Conservation (phyloP, 2,113 vertebrate species). For the Antechinus flavipes region DNA sequence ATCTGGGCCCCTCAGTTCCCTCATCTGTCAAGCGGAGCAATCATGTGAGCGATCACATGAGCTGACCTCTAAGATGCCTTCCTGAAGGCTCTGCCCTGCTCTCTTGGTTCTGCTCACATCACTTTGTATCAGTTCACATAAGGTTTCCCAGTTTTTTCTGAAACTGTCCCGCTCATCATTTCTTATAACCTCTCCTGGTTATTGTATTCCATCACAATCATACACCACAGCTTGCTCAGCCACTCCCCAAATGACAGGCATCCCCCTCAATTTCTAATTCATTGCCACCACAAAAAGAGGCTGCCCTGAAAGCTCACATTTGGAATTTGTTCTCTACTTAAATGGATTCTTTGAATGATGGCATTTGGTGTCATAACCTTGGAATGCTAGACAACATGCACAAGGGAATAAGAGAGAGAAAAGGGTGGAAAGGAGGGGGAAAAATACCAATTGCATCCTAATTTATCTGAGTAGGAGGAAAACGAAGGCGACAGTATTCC, state of each 20-base stretch:
- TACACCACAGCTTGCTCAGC: neutral
- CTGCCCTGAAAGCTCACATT: neutral
- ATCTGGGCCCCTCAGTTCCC: neutral
- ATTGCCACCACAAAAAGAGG: neutral
- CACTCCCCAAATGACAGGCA: neutral
- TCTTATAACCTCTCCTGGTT: neutral
- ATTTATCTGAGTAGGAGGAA: conserved; percentile 2
- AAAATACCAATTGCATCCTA: neutral
- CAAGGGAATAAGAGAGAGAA: neutral
- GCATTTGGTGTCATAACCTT: neutral
- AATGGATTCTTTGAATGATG: neutral
- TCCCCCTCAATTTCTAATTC: neutral
- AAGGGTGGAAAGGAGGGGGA: neutral
- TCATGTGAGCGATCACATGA: neutral
- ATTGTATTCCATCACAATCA: no score
- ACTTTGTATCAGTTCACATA: neutral
- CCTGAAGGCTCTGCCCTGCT: no score
- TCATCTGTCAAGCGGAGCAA: neutral
- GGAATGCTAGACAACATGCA: neutral
- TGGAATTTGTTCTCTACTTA: neutral
- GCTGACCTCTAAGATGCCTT: neutral
- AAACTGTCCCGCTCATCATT: neutral
- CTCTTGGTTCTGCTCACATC: no score
- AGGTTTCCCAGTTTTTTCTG: neutral
- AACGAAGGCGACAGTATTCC: neutral